Conservation (phyloP, 2,888 invertebrate species). For the Salticus scenicus region DNA sequence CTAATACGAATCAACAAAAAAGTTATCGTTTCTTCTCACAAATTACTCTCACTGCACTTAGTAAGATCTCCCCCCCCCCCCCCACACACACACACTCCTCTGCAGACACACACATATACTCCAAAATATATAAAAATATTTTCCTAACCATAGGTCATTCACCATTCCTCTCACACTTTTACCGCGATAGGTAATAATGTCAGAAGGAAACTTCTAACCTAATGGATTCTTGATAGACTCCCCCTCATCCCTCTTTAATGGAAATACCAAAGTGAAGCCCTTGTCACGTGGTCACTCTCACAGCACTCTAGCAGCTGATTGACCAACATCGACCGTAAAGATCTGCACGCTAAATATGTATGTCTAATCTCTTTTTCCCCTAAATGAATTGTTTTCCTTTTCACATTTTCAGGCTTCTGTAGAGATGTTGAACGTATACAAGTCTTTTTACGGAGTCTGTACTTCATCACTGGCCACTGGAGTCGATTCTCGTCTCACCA, state of each 20-base stretch:
- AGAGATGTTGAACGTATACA: too few species aligned
- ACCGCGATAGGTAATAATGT: slow-evolving; percentile 56
- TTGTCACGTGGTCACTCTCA: slow-evolving; percentile 62
- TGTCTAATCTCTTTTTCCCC: neutral
- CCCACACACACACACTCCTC: too few species aligned
- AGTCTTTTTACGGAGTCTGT: too few species aligned
- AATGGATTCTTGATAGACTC: slow-evolving; percentile 69
- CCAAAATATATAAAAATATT: too few species aligned
- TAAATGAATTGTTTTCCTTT: neutral
- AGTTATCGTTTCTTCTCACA: too few species aligned
- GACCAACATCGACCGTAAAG: slow-evolving; percentile 53
- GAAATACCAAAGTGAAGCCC: neutral
- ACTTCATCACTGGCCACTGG: too few species aligned
- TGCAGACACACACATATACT: too few species aligned
- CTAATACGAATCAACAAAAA: too few species aligned
- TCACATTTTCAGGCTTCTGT: too few species aligned
- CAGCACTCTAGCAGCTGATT: slow-evolving; percentile 53
- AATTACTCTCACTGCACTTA: neutral
- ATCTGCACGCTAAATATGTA: slow-evolving; percentile 58
- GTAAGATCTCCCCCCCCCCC: neutral
- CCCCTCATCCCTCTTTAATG: slow-evolving; percentile 45
- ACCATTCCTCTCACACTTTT: slow-evolving; percentile 16
- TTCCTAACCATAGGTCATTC: neutral
- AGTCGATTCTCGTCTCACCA: too few species aligned
- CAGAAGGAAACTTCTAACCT: slow-evolving; percentile 61